Base-by-base conservation (phyloP, 2,113 vertebrate species). In the Colistium nudipinnis region DNA sequence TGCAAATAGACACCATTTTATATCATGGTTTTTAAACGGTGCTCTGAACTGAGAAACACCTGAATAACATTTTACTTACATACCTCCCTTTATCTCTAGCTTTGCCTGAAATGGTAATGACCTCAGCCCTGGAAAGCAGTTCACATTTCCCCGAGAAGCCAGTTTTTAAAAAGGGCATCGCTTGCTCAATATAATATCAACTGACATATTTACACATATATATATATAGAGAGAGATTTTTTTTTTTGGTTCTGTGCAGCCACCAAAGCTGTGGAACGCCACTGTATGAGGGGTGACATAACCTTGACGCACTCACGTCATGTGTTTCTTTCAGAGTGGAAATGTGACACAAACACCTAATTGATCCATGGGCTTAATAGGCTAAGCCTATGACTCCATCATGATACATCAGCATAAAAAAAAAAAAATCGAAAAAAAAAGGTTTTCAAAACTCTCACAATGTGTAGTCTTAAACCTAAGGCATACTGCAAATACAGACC, bases 331-430 rank as follows among this genome's bases (percentile, higher is more conserved):
- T n/a, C n/a, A n/a, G n/a, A n/a, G n/a, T n/a, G n/a, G n/a, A n/a
- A n/a, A n/a, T n/a, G n/a, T n/a, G n/a, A n/a, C n/a, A n/a, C n/a
- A n/a, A n/a, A n/a, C n/a, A n/a, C n/a, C 62, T 76, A 59, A 80
- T 47, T 71, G 59, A 77, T 69, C 61, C 43, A 70, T 57, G 62
- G 51, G 57, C 48, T 71, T 41, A 61, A 59, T 44, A 70, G 67
- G 30, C 10, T 10, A 49, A 39, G 27, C 17, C n/a, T n/a, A n/a
- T n/a, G n/a, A n/a, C n/a, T n/a, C n/a, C n/a, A n/a, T n/a, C n/a
- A n/a, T n/a, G n/a, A 48, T 33, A 33, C 31, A 33, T 33, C 31
- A 4, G 31, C 9, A 33, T 33, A 4, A 33, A 33, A 33, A 33
- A 6, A 9, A 33, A 6, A 33, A 33, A 33, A 9, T n/a, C n/a